Evolutionary conservation across 2,797 vertebrate genomes (phyloP), one percentile per base, ranked within the genome.

Genomic region (Okamejei kenojei): DNA sequence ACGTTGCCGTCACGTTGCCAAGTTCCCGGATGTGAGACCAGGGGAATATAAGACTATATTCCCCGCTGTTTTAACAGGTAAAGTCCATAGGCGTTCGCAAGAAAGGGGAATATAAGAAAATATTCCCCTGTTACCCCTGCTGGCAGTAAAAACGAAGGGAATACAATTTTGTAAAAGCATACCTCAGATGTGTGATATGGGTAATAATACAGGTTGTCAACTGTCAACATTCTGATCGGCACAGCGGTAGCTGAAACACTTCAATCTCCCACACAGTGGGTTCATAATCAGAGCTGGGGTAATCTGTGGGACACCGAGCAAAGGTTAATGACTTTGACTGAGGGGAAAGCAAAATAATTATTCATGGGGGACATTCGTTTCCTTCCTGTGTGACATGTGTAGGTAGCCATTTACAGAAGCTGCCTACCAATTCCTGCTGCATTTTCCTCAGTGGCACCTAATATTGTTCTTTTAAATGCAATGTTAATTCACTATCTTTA

Each of bases 171-270:
- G n/a, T n/a, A n/a, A n/a, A n/a, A n/a, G n/a, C n/a, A n/a, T n/a
- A n/a, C n/a, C n/a, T n/a, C n/a, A n/a, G n/a, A n/a, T n/a, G n/a
- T n/a, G n/a, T n/a, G n/a, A n/a, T n/a, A 88, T 65, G 32, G 21
- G 35, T 61, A 88, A 65, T 32, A 65, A 65, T 88, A 88, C 84
- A 88, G 84, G 35, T 88, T 88, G 84, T 65, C 58, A 88, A 88
- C 84, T 35, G 84, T 88, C 84, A 86, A 88, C 84, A 65, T 65
- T 61, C 58, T 88, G 84, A 29, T 32, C 61, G 32, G 84, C n/a
- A 7, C 84, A 65, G 15, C 17, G 29, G 84, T 88, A 63, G n/a
- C 17, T n/a, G 26, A 88, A n/a, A 26, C 65, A 88, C n/a, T 88
- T 19, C 84, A 88, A 65, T 65, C 84, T 88, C 65, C 58, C 61